Evolutionary conservation across 1,140 invertebrate species (phyloP), one percentile per base, ranked within the genome.

Genomic region (Euwallacea fornicatus): DNA sequence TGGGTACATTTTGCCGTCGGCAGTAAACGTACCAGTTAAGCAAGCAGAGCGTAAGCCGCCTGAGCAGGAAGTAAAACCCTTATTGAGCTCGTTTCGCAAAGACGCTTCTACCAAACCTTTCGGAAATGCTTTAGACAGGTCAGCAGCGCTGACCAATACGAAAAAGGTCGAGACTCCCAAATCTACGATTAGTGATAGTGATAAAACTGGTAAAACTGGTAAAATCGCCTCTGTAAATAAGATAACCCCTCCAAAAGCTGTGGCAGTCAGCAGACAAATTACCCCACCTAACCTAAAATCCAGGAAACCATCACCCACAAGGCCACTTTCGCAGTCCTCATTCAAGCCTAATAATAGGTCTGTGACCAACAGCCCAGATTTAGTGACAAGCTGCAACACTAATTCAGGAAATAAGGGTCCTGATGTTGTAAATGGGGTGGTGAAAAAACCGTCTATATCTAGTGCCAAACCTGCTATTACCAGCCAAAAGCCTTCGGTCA

Each of bases 1-100:
- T 58, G 90, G 63, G 7, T 92, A 93, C 78, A 83, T 92, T 54
- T 86, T 88, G 75, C 89, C 91, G 0, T 87, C 90, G 7, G 86
- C 87, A 7, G 82, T 90, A 0, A 91, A 90, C 76, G 82, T 86
- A 41, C 88, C 88, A 2, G 71, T 76, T 13, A 70, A 68, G 7
- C 15, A n/a, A 64, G 66, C 47, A 13, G 33, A 21, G 21, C 72
- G 66, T 33, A 66, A 67, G 54, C 66, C 16, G 46, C n/a, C 55
- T 61, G 33, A 50, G 33, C 43, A 42, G 16, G 54, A 63, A 54
- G 62, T 56, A 65, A 33, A 78, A 72, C 66, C 77, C 53, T 65
- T 62, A n/a, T 61, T 76, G 53, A 77, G 76, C 50, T 75, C 76
- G 10, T 78, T 78, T 59, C 77, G 78, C 60, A 50, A 60, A 55